A percentile compares a stretch with the other conserved stretches of the same genome.
phyloP scores from a whole-genome alignment of 2,797 vertebrate species.

The Brachyalestes nurse region DNA sequence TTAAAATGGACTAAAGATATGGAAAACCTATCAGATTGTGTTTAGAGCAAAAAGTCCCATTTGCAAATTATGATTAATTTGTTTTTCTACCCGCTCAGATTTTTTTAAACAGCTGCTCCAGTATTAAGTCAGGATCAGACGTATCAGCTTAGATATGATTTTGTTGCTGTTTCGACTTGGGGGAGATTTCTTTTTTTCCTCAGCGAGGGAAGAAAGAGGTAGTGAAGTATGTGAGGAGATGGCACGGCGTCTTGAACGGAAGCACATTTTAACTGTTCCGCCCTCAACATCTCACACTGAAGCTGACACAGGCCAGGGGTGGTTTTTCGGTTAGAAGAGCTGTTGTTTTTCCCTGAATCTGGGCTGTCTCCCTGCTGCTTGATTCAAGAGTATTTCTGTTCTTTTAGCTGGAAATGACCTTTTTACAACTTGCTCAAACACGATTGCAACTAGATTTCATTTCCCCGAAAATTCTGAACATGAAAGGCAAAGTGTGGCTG shows the following conservation, averaged over 20 bases:
- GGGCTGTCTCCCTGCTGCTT: slow-evolving; percentile 4
- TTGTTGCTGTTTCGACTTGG: not conserved
- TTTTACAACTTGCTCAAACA: not conserved
- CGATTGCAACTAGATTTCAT: not conserved
- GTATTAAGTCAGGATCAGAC: not conserved
- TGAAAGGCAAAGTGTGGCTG: not conserved
- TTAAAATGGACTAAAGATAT: no score
- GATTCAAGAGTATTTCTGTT: not conserved
- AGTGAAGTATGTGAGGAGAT: slow-evolving; percentile 31
- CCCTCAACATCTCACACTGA: slow-evolving; percentile 24
- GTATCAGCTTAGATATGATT: not conserved
- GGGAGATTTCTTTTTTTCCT: not conserved
- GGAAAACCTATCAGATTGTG: not conserved
- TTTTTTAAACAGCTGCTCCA: not conserved
- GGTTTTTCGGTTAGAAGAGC: slow-evolving; percentile 33
- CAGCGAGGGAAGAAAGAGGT: slow-evolving; percentile 16
- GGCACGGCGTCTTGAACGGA: slow-evolving; percentile 17
- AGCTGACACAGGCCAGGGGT: not conserved
- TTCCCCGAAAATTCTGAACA: not conserved
- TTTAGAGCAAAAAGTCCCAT: not conserved
- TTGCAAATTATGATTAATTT: not conserved
- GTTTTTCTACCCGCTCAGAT: not conserved
- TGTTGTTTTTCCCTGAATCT: slow-evolving; percentile 33
- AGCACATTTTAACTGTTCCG: slow-evolving; percentile 35
- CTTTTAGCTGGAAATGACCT: slow-evolving; percentile 20